Base-by-base conservation (phyloP, 2,797 vertebrate genomes). In the Acestrorhynchus altus region DNA sequence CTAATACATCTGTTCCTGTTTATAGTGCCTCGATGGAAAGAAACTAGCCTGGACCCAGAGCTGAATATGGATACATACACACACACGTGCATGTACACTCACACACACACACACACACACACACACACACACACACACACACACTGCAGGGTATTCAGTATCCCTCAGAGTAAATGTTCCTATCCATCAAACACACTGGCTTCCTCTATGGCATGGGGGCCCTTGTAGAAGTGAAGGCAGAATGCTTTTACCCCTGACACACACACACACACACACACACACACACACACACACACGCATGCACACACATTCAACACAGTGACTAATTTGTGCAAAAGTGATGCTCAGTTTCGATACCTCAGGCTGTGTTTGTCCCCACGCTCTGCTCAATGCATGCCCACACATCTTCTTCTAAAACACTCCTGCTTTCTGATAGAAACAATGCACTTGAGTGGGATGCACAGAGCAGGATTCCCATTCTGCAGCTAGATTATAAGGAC, bases 1-100 rank as follows among this genome's bases (percentile, higher is more conserved):
- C 51, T 95, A 96, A 88, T 97, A 96, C 89, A 98, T 97, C 92
- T 96, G 96, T 81, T 96, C 94, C 88, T 96, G 95, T 88, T 90
- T 97, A 87, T 94, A 97, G 88, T 94, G 95, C 42, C 92, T 97
- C 87, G 93, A 95, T 92, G 94, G 92, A 81, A 96, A 96, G 88
- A 94, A 96, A 93, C 69, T 73, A 24, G 51, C 76, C 26, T 54
- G 65, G n/a, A 67, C 60, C 69, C 78, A 51, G 28, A 72, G 28
- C 52, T 80, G 79, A 51, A 13, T 35, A 60, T n/a, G 56, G 46
- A 61, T 57, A 47, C 71, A 47, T 54, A 31, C 44, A 52, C 74
- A 60, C 28, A 26, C 75, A 63, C 75, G 63, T 11, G 11, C 46
- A 40, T 20, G n/a, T 28, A 73, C 42, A 61, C 60, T 40, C 49